phyloP scores from a whole-genome alignment of 2,113 vertebrate genomes.

The Mirza zaza region DNA sequence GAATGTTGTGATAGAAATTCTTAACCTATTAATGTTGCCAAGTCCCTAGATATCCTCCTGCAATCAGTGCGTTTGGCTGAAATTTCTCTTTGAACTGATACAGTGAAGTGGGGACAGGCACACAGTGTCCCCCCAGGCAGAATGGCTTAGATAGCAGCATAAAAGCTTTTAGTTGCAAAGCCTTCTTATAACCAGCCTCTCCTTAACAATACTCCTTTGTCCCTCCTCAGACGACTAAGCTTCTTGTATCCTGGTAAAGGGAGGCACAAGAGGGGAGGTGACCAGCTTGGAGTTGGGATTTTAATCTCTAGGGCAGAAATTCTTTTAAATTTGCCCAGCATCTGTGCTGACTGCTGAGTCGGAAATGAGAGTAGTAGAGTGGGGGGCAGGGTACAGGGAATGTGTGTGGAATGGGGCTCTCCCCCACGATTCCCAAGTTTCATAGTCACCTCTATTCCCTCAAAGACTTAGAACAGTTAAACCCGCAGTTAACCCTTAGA shows the following conservation, averaged over 20 bases:
- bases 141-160: slow-evolving; percentile 65
- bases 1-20: slow-evolving; percentile 56
- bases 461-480: background rate
- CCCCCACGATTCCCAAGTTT: background rate
- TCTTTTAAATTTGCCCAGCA: slow-evolving; percentile 62
- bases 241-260: slow-evolving; percentile 76
- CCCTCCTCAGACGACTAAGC: slow-evolving; percentile 75
- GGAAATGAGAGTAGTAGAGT: slow-evolving; percentile 16
- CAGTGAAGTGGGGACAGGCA: slow-evolving; percentile 44
- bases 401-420: background rate
- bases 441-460: background rate
- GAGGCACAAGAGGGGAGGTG: slow-evolving; percentile 66
- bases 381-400: background rate
- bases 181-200: slow-evolving; percentile 79
- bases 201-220: slow-evolving; percentile 86
- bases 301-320: slow-evolving; percentile 72
- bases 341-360: slow-evolving; percentile 33
- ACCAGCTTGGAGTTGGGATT: slow-evolving; percentile 62
- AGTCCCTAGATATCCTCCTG: slow-evolving; percentile 57
- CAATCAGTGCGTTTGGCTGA: slow-evolving; percentile 1
- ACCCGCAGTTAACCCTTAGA: background rate
- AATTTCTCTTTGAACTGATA: slow-evolving; percentile 75
- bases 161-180: slow-evolving; percentile 85
- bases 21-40: slow-evolving; percentile 48
- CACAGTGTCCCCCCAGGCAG: background rate